Evolutionary conservation across 2,797 vertebrate genomes (phyloP).

Genomic region (Alauda arvensis): DNA sequence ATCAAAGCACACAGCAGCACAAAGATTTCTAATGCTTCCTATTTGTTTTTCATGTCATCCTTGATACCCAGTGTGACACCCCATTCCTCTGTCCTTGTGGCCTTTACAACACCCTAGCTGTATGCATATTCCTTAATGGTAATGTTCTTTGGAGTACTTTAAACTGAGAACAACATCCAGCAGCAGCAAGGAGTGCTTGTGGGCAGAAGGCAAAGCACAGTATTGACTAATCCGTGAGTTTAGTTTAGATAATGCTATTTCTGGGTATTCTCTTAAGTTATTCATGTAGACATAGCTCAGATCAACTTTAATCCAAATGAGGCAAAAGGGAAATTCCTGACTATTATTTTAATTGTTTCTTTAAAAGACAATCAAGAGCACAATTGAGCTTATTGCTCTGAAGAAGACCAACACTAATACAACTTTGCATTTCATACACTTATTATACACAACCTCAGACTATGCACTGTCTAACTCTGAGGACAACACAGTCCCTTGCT

Average conservation of each 20-base stretch:
- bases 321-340: constrained; percentile 1
- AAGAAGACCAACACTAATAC: not conserved
- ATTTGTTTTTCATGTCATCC: not conserved
- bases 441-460: not conserved
- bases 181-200: not conserved
- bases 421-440: not conserved
- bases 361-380: not conserved
- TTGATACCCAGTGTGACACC: not conserved
- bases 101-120: not conserved
- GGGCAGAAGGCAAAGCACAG: not conserved
- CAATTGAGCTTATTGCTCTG: not conserved
- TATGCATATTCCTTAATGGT: not conserved
- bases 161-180: not conserved
- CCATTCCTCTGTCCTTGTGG: not conserved
- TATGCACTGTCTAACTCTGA: not conserved
- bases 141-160: not conserved
- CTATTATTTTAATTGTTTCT: constrained; percentile 16
- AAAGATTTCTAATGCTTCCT: not conserved
- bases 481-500: not conserved
- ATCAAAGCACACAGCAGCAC: not conserved
- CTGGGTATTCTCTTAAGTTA: not conserved
- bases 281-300: not conserved
- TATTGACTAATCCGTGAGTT: not conserved
- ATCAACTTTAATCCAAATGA: constrained; percentile 10
- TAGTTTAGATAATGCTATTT: not conserved